Evolutionary conservation across 1,140 invertebrate genomes (phyloP).

Genomic region (Macrobrachium rosenbergii): DNA sequence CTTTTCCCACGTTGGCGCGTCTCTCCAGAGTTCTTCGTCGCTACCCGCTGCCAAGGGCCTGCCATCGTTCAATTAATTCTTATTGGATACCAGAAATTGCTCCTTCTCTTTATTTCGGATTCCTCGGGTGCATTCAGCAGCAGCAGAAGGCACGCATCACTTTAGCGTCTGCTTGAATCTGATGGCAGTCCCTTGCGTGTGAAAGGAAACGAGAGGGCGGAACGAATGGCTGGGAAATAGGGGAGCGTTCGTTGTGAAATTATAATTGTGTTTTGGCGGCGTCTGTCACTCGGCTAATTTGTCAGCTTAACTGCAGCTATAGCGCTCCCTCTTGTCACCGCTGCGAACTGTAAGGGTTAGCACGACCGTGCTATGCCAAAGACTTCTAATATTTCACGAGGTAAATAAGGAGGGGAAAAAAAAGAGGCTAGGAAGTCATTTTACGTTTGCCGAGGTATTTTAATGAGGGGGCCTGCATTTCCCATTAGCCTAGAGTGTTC

Average conservation of each 20-base stretch:
- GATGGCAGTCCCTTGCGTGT: not conserved
- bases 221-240: conserved; percentile 25
- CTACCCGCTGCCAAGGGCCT: too few relatives aligned
- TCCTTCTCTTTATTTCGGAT: too few relatives aligned
- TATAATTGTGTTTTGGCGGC: conserved; percentile 55
- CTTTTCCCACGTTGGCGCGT: not conserved
- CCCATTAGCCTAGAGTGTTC: too few relatives aligned
- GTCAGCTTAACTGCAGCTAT: conserved; percentile 49
- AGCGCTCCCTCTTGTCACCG: conserved; percentile 47
- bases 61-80: too few relatives aligned
- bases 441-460: too few relatives aligned
- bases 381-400: not conserved
- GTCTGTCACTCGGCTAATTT: conserved; percentile 53
- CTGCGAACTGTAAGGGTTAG: conserved; percentile 22
- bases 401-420: not conserved
- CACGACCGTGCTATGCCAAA: not conserved
- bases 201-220: conserved; percentile 32
- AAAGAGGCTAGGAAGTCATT: not conserved
- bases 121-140: too few relatives aligned
- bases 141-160: too few relatives aligned
- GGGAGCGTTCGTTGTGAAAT: conserved; percentile 39
- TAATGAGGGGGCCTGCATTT: too few relatives aligned
- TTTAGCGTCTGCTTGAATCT: too few relatives aligned
- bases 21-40: not conserved
- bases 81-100: too few relatives aligned